Conservation (phyloP, 2,888 invertebrate genomes). For the Empis stercorea region DNA sequence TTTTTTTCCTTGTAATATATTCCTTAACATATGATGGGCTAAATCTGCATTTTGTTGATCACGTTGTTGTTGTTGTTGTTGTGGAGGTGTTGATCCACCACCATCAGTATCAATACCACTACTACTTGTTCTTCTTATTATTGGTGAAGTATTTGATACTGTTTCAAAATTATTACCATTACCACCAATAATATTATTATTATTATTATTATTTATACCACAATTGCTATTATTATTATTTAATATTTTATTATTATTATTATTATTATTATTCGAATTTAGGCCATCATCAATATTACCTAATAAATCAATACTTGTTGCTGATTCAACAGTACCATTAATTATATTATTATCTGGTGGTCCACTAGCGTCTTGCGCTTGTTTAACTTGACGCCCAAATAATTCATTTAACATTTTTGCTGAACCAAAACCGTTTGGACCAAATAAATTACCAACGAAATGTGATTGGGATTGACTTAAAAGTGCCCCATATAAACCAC, state of each 20-base stretch:
- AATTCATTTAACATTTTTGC: slow-evolving; percentile 87
- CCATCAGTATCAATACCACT: slow-evolving; percentile 36
- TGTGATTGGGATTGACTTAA: slow-evolving; percentile 66
- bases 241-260: slow-evolving; percentile 2
- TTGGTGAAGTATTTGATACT: slow-evolving; percentile 16
- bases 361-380: slow-evolving; percentile 47
- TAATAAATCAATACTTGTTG: slow-evolving; percentile 35
- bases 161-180: slow-evolving; percentile 12
- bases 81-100: slow-evolving; percentile 27
- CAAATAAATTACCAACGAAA: slow-evolving; percentile 64
- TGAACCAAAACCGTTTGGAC: slow-evolving; percentile 72
- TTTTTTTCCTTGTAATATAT: slow-evolving; percentile 80
- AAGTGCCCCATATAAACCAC: slow-evolving; percentile 79
- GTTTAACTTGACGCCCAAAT: slow-evolving; percentile 66
- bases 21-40: slow-evolving; percentile 78
- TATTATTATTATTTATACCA: slow-evolving; percentile 1
- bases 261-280: slow-evolving; percentile 13
- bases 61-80: slow-evolving; percentile 19
- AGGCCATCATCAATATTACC: slow-evolving; percentile 19
- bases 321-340: slow-evolving; percentile 30
- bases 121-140: slow-evolving; percentile 22
- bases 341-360: slow-evolving; percentile 37
- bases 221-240: slow-evolving; percentile 14
- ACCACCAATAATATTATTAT: slow-evolving; percentile 1
- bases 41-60: slow-evolving; percentile 37